Base-by-base conservation (phyloP, 2,888 invertebrate genomes). In the Dryadula phaetusa region DNA sequence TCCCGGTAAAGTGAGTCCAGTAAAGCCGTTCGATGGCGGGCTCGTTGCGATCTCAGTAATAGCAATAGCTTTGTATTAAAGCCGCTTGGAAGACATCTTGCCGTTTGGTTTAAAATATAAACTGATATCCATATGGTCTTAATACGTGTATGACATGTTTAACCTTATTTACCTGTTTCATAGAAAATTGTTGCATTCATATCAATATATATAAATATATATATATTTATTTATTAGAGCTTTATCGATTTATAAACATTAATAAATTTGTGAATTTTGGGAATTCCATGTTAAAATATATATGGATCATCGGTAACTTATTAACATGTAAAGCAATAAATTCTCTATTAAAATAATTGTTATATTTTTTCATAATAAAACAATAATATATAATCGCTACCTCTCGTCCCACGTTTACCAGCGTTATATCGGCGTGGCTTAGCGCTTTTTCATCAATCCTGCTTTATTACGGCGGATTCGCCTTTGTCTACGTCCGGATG, bases 361-460 rank as follows among this genome's bases (percentile, higher is more conserved):
- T n/a, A n/a, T n/a, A n/a, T n/a, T n/a, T n/a, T n/a, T n/a, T n/a
- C n/a, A n/a, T n/a, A n/a, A n/a, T n/a, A n/a, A n/a, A n/a, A n/a
- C n/a, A n/a, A n/a, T n/a, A n/a, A 54, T 37, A 5, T 28, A 16
- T 47, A 66, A 60, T 49, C 77, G 77, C 77, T 71, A 3, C 76
- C 74, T 71, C 77, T 75, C 70, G 42, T 77, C 53, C 62, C 80
- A 80, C 75, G 70, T 63, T 64, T 70, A 75, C 54, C 62, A 47
- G 67, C 74, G 78, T 80, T 92, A 93, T 93, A 93, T 92, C 93
- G 93, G 93, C 91, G 89, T 86, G 91, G 92, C 93, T 94, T 94
- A 94, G 94, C 93, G 91, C 92, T 92, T 93, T 93, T 93, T 93
- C 93, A 93, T 93, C 93, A 93, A 93, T 93, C 93, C 93, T 92